These are phyloP conservation scores for Eilema sororculum DNA, from an alignment of 2,888 invertebrate species.

Conservation along the genomic window DNA sequence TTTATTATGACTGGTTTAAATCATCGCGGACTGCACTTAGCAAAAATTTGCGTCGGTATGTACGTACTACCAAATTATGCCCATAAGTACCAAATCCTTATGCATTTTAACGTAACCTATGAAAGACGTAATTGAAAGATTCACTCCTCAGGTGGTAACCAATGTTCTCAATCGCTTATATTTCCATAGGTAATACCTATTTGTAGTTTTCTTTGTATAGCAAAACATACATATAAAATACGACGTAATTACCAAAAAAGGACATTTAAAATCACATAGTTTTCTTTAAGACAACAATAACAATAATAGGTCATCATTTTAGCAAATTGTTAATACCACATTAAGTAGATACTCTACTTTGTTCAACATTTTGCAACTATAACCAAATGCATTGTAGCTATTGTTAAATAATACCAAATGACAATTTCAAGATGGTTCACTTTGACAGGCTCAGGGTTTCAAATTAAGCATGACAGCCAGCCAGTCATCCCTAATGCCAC, in stretches of 20 bases:
- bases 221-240: neutral
- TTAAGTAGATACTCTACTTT: neutral
- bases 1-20: conserved; percentile 1
- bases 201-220: neutral
- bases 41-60: neutral
- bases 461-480: neutral
- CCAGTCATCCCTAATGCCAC: neutral
- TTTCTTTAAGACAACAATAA: neutral
- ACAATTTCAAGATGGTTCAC: neutral
- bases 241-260: neutral
- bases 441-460: neutral
- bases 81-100: neutral
- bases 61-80: neutral
- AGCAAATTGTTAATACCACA: neutral
- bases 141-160: neutral
- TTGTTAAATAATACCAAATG: neutral
- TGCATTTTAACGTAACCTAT: neutral
- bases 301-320: neutral
- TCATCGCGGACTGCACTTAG: neutral
- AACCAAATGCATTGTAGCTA: too few relatives aligned
- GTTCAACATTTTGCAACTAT: neutral
- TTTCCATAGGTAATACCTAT: neutral
- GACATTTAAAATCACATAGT: neutral
- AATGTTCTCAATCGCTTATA: neutral
- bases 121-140: neutral